A percentile compares a stretch with the other conserved stretches of the same genome.
Conservation (phyloP, 1,140 invertebrate genomes). For the Nasonia vitripennis region DNA sequence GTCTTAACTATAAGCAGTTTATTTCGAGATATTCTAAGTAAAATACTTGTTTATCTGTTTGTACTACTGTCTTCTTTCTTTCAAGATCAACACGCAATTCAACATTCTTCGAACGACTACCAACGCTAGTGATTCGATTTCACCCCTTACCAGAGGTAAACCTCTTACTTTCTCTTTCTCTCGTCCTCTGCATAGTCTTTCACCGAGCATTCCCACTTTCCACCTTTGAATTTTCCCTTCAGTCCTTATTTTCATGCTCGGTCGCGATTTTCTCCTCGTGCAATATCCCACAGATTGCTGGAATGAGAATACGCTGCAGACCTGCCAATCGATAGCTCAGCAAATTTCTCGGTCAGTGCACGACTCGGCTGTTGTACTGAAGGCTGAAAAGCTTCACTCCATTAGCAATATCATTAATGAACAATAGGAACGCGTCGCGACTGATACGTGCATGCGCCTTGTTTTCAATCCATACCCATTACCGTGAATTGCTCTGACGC, state of each 20-base stretch:
- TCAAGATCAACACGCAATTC: too few relatives aligned
- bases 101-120: too few relatives aligned
- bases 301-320: background rate
- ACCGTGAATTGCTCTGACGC: background rate
- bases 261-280: background rate
- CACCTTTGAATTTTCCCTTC: background rate
- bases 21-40: too few relatives aligned
- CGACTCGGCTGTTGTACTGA: background rate
- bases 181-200: background rate
- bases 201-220: background rate
- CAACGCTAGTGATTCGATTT: too few relatives aligned
- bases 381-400: slow-evolving; percentile 4
- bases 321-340: background rate
- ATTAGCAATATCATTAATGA: slow-evolving; percentile 18
- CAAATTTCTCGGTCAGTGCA: slow-evolving; percentile 26
- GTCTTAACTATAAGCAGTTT: too few relatives aligned
- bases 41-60: too few relatives aligned
- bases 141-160: too few relatives aligned
- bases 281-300: background rate
- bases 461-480: slow-evolving; percentile 33
- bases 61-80: too few relatives aligned
- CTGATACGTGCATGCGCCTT: background rate
- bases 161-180: too few relatives aligned
- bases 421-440: background rate
- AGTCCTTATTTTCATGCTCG: background rate